A percentile compares a stretch with the other conserved stretches of the same genome.
Evolutionary conservation across 1,140 invertebrate genomes (phyloP).

Genomic region (Planococcus citri): DNA sequence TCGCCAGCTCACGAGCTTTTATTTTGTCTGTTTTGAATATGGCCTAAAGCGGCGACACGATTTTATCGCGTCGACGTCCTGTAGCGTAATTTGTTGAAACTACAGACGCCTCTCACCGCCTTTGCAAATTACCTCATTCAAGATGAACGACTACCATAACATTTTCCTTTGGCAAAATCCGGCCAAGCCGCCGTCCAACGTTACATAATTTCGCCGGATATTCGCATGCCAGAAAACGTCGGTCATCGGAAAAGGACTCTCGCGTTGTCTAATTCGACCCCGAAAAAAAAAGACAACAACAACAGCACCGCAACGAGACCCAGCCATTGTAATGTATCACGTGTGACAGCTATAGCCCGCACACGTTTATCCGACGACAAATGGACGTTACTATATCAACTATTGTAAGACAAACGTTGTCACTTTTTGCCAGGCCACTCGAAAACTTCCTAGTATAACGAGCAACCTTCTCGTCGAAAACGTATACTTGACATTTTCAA

Average conservation of each 20-base stretch:
- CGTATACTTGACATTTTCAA: no score
- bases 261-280: neutral
- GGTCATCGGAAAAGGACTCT: neutral
- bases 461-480: no score
- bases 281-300: neutral
- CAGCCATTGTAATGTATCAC: slow-evolving; percentile 12
- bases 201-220: neutral
- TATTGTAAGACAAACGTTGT: neutral
- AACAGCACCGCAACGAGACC: no score
- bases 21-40: neutral
- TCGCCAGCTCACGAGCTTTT: neutral
- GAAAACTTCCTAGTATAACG: neutral
- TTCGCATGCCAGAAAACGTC: neutral
- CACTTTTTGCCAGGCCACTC: neutral
- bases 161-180: neutral
- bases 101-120: neutral
- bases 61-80: slow-evolving; percentile 16
- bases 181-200: neutral
- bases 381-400: slow-evolving; percentile 8
- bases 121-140: slow-evolving; percentile 14
- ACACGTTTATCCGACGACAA: neutral
- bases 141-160: slow-evolving; percentile 1
- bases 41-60: neutral
- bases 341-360: slow-evolving; percentile 3
- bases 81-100: slow-evolving; percentile 7